Evolutionary conservation across 2,888 invertebrate genomes (phyloP).

Genomic region (Criorhina ranunculi): DNA sequence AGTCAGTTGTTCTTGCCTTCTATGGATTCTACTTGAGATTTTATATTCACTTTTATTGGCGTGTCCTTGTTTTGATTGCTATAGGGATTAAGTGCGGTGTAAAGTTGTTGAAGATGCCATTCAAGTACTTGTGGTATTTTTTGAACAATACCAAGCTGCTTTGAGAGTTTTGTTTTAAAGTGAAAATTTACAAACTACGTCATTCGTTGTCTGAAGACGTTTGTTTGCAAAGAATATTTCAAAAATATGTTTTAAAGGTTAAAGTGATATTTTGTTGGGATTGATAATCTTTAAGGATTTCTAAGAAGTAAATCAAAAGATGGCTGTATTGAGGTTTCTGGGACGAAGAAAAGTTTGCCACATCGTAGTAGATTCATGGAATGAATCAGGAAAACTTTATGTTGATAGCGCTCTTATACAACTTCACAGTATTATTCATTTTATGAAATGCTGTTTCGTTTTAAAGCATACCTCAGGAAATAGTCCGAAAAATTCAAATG

Average conservation of each 20-base stretch:
- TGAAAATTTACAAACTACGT: neutral
- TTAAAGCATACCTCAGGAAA: too few relatives aligned
- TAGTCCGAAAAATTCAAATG: too few relatives aligned
- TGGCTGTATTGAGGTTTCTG: too few relatives aligned
- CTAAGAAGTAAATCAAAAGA: too few relatives aligned
- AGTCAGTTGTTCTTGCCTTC: slow-evolving; percentile 7
- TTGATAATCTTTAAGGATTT: too few relatives aligned
- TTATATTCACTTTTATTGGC: slow-evolving; percentile 40
- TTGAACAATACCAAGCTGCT: neutral
- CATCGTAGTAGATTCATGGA: too few relatives aligned
- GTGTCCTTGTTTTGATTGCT: slow-evolving; percentile 48
- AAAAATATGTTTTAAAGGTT: neutral
- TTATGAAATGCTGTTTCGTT: too few relatives aligned
- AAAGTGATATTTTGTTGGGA: neutral
- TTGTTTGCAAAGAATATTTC: neutral
- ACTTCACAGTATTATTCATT: too few relatives aligned
- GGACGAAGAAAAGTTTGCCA: too few relatives aligned
- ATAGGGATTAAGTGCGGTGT: slow-evolving; percentile 31
- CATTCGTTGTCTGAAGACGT: neutral
- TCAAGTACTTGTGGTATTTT: slow-evolving; percentile 7
- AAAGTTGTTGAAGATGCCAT: slow-evolving; percentile 13
- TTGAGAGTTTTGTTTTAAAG: slow-evolving; percentile 12
- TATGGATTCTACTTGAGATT: slow-evolving; percentile 32
- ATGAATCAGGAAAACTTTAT: too few relatives aligned
- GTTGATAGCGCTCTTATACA: too few relatives aligned